These are phyloP conservation scores for Heterotilapia buettikoferi DNA, from an alignment of 2,113 vertebrate genomes.

Conservation along the genomic window DNA sequence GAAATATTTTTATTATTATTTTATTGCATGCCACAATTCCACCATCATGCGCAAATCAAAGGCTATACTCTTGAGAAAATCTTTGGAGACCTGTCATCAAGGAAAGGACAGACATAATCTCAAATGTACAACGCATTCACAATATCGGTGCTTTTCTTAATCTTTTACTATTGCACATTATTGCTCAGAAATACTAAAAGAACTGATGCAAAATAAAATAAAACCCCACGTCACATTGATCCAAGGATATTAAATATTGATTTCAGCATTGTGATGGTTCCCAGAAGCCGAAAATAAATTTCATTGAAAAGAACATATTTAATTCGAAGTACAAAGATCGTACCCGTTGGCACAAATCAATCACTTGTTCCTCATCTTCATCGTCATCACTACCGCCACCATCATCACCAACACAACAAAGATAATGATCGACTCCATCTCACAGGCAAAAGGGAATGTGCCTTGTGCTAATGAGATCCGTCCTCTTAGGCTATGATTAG, in stretches of 20 bases:
- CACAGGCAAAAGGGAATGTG: conserved; percentile 11
- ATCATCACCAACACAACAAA: conserved; percentile 19
- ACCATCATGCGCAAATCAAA: not conserved
- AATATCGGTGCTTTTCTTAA: not conserved
- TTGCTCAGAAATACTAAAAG: conserved; percentile 30
- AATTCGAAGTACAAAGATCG: conserved; percentile 54
- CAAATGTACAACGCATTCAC: not conserved
- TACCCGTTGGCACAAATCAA: conserved; percentile 61
- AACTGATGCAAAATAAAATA: conserved; percentile 44
- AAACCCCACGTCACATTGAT: conserved; percentile 58
- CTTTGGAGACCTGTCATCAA: not conserved
- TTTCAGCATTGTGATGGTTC: conserved; percentile 49
- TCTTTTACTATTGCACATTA: conserved; percentile 19
- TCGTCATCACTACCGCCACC: conserved; percentile 2
- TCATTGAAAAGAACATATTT: conserved; percentile 62
- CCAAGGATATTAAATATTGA: conserved; percentile 73
- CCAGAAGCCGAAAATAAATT: conserved; percentile 56
- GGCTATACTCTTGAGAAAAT: not conserved
- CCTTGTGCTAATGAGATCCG: conserved; percentile 38
- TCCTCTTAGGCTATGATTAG: conserved; percentile 40
- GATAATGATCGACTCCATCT: conserved; percentile 46
- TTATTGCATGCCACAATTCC: not conserved
- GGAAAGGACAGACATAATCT: not conserved
- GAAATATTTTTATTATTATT: not conserved
- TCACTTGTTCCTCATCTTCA: conserved; percentile 57